phyloP scores from a whole-genome alignment of 2,113 vertebrate species.

The Rhombomys opimus region DNA sequence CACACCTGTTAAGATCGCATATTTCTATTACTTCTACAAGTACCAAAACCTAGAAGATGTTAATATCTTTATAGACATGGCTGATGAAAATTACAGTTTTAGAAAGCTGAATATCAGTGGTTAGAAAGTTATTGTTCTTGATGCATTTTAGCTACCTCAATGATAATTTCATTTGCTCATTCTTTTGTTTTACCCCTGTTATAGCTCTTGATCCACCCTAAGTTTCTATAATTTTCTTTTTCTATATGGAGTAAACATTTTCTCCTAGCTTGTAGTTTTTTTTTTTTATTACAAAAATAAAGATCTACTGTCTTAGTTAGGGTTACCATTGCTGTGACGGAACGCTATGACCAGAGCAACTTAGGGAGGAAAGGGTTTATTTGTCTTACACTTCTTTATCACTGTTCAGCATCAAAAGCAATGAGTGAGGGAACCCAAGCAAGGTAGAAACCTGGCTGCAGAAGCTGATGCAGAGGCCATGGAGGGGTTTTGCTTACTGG shows the following conservation, averaged over 20 bases:
- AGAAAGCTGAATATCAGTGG: not conserved
- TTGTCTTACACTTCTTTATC: not conserved
- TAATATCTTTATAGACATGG: not conserved
- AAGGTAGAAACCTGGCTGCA: not conserved
- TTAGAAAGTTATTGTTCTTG: not conserved
- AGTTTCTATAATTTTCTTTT: constrained; percentile 32
- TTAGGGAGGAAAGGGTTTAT: not conserved
- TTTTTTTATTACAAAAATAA: constrained; percentile 40
- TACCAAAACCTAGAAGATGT: not conserved
- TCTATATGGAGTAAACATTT: not conserved
- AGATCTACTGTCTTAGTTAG: not conserved
- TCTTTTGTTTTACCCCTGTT: not conserved
- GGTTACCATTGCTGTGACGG: not conserved
- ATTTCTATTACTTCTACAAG: not conserved
- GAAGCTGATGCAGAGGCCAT: not conserved
- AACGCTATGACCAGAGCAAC: not conserved
- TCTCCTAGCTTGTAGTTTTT: not conserved
- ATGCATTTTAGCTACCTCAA: not conserved
- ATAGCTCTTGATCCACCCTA: not conserved
- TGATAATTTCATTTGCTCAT: not conserved
- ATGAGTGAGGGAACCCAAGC: not conserved
- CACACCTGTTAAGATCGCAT: not conserved
- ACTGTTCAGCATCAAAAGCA: not conserved
- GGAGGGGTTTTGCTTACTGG: not conserved
- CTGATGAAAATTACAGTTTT: not conserved